Evolutionary conservation across 2,797 vertebrate species (phyloP).

Genomic region (Crax fasciolata): DNA sequence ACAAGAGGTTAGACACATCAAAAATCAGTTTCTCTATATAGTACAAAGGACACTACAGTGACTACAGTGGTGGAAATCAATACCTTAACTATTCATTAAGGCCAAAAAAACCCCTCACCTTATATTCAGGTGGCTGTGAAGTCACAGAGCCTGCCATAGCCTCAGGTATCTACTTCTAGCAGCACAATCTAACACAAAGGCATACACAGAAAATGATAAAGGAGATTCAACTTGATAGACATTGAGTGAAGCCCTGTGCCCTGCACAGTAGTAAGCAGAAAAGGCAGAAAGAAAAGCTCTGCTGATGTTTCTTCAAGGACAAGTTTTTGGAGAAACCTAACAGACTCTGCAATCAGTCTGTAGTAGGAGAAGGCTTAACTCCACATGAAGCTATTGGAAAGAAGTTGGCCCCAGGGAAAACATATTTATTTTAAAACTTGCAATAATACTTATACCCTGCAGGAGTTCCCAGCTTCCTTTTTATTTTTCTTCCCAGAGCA

Average conservation of each 20-base stretch:
- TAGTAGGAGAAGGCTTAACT: background rate
- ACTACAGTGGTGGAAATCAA: background rate
- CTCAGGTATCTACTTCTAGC: background rate
- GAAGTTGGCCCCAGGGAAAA: background rate
- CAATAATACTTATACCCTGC: background rate
- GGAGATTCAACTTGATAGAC: background rate
- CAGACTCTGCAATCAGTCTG: background rate
- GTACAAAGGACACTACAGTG: fast-evolving
- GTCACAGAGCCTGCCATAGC: background rate
- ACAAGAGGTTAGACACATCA: background rate
- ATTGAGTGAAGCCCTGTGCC: background rate
- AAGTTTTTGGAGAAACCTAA: background rate
- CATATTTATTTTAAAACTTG: background rate
- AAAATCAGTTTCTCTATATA: background rate
- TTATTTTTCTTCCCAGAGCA: background rate
- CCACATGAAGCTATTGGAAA: background rate
- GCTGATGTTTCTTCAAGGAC: background rate
- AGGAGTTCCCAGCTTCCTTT: background rate
- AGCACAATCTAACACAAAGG: background rate
- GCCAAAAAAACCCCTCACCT: fast-evolving
- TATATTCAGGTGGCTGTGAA: background rate
- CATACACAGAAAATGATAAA: fast-evolving
- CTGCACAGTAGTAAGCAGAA: background rate
- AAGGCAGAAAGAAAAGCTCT: background rate
- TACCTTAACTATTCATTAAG: background rate